Evolutionary conservation across 2,113 vertebrate genomes (phyloP), one percentile per base, ranked within the genome.

Genomic region (Anthoscopus minutus): DNA sequence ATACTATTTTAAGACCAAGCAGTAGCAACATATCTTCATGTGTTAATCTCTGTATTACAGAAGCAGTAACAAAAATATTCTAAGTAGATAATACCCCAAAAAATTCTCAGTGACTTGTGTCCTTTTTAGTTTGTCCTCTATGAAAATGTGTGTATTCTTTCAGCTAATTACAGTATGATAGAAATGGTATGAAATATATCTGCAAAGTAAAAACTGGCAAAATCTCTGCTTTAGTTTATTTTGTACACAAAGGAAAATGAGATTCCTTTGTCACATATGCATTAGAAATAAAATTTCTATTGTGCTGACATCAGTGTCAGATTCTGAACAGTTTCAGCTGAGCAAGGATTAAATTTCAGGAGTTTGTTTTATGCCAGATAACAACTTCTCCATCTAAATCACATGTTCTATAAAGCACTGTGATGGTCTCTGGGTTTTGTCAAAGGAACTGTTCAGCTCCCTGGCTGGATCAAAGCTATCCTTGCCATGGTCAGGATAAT

Each of bases 311-410:
- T 88, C 69, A 67, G 2, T 88, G 56, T 82, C 40, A 94, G 93
- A 86, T 81, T 91, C 67, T 86, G n/a, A 88, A 60, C n/a, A 37
- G 56, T 51, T 93, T 93, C 61, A 60, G 30, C 9, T 81, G 60
- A 84, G n/a, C n/a, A 45, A 78, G 72, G 72, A 88, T 93, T 93
- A 84, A 42, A 81, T 92, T 81, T 92, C 69, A 92, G 72, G 66
- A 88, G 51, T 94, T 90, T 91, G 72, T 64, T 90, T 71, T 71
- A 81, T 83, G 51, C 44, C 88, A 83, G 62, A 80, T 83, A 93
- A 45, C 45, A 77, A 48, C 13, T 77, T 77, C 61, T 93, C 78
- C 44, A 56, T 93, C 88, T 92, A 70, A 90, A 88, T 95, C 74
- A 70, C 20, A 9, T 51, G 51, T 71, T 86, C 61, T 38, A 10